Evolutionary conservation across 2,888 invertebrate species (phyloP), one percentile per base, ranked within the genome.

Genomic region (Xestia rhomboidea): DNA sequence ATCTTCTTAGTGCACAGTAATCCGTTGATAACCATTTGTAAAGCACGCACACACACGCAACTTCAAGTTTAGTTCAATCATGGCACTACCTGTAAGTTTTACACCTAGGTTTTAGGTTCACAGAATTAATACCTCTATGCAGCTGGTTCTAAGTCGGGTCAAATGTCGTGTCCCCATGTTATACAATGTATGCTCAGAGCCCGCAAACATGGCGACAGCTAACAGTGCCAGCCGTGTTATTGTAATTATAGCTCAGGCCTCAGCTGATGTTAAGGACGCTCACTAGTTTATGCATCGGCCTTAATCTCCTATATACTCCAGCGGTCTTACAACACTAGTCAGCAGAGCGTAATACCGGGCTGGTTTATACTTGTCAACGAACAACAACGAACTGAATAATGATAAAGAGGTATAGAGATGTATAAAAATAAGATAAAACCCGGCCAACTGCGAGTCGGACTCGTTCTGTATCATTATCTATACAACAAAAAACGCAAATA

Each of bases 171-270:
- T n/a, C n/a, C 15, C 27, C 49, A 15, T n/a, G 57, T 57, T 21
- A 57, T 44, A 51, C 41, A 38, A 27, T 44, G 51, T 76, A 51
- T 54, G 51, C 51, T 75, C 41, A 24, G 81, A 21, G 57, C 57
- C n/a, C 13, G 41, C 68, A 75, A 75, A 76, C 68, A 81, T 30
- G 38, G 18, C 38, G 66, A 30, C 34, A 21, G 44, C 60, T 38
- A 13, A 66, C 69, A 69, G 57, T 15, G 69, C 34, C 27, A 10
- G 51, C 21, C 68, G 66, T 69, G 76, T 67, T 80, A 54, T 51
- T 82, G 71, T 77, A 81, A 77, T 72, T 77, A 77, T 64, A 71
- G 68, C 57, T 57, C 27, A 63, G 38, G 10, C 44, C 27, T 18
- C 44, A 18, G 24, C 51, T 44, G 21, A 49, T 34, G 49, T 34